Evolutionary conservation across 2,888 invertebrate species (phyloP).

Genomic region (Philereme vetulata): DNA sequence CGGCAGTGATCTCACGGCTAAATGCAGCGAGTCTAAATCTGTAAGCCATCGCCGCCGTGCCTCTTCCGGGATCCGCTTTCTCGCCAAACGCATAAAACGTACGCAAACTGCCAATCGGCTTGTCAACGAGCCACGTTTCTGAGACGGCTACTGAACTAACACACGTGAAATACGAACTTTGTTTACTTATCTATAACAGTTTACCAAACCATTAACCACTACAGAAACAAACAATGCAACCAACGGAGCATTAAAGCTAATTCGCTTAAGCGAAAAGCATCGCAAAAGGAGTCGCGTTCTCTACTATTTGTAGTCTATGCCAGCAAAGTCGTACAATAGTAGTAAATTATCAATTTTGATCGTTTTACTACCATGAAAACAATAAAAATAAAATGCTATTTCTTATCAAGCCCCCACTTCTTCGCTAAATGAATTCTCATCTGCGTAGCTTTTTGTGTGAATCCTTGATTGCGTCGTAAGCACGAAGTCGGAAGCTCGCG

Average conservation of each 20-base stretch:
- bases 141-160: conserved; percentile 59
- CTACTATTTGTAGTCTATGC: neutral
- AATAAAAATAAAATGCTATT: neutral
- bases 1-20: conserved; percentile 75
- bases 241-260: conserved; percentile 25
- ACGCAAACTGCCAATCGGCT: conserved; percentile 71
- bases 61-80: conserved; percentile 75
- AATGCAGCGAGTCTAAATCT: conserved; percentile 76
- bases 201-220: conserved; percentile 64
- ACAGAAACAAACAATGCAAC: conserved; percentile 47
- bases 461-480: conserved; percentile 56
- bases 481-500: conserved; percentile 35
- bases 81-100: conserved; percentile 73
- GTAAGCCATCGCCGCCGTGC: conserved; percentile 63
- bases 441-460: conserved; percentile 49
- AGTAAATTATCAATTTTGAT: neutral
- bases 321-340: neutral
- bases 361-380: neutral
- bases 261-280: conserved; percentile 20
- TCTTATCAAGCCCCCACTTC: neutral
- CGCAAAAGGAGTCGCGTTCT: neutral
- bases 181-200: conserved; percentile 63
- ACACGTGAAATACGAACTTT: conserved; percentile 60
- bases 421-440: conserved; percentile 5
- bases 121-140: conserved; percentile 65